Evolutionary conservation across 2,888 invertebrate genomes (phyloP).

Genomic region (Caradrina clavipalpis): DNA sequence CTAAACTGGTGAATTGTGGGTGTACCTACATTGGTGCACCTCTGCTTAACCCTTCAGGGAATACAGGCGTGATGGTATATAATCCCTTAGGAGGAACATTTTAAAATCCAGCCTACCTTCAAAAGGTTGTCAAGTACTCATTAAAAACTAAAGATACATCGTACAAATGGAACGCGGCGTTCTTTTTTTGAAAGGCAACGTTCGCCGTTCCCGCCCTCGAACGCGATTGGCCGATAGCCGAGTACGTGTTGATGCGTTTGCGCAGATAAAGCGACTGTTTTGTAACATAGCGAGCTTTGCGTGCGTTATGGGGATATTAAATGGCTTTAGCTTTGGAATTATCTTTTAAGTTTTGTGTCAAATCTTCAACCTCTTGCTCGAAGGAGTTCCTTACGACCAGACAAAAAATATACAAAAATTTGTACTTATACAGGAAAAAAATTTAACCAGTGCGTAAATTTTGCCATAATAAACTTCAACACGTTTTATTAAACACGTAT

Average conservation of each 20-base stretch:
- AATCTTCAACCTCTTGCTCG: neutral
- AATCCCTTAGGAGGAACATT: neutral
- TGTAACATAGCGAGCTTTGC: constrained; percentile 63
- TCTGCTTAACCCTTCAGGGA: too few species aligned
- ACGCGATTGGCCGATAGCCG: constrained; percentile 74
- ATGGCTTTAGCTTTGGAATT: constrained; percentile 13
- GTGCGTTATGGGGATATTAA: constrained; percentile 31
- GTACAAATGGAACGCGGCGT: constrained; percentile 59
- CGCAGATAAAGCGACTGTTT: constrained; percentile 70
- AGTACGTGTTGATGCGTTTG: constrained; percentile 71
- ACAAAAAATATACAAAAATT: neutral
- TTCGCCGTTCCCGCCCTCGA: constrained; percentile 72
- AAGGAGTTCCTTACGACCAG: neutral
- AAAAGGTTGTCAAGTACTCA: constrained; percentile 52
- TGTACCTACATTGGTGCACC: too few species aligned
- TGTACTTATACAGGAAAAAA: too few species aligned
- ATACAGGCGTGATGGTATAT: too few species aligned
- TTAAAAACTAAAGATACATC: constrained; percentile 66
- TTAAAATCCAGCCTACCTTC: constrained; percentile 29
- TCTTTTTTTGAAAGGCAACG: constrained; percentile 73
- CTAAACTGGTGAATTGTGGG: too few species aligned
- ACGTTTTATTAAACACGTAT: too few species aligned
- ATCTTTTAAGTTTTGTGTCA: neutral
- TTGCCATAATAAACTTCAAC: too few species aligned
- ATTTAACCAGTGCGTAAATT: too few species aligned